Evolutionary conservation across 2,888 invertebrate genomes (phyloP).

Genomic region (Drosophila neoperkinsi): DNA sequence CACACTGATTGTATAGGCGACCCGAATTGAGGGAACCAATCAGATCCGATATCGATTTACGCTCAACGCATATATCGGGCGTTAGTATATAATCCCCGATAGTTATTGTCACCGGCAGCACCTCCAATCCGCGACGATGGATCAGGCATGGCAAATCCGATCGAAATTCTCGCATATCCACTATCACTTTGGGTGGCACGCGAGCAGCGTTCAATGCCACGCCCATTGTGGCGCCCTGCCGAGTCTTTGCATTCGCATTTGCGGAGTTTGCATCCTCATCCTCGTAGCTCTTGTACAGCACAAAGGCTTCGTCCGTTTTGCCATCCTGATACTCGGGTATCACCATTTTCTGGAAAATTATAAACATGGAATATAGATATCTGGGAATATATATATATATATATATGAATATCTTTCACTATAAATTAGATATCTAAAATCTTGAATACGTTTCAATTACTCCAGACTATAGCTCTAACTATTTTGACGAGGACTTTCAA

Average conservation of each 20-base stretch:
- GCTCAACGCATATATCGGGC: slow-evolving; percentile 97
- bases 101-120: slow-evolving; percentile 94
- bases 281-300: slow-evolving; percentile 82
- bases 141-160: slow-evolving; percentile 97
- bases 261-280: slow-evolving; percentile 59
- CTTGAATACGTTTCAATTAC: too few species aligned
- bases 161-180: slow-evolving; percentile 99
- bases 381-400: not conserved
- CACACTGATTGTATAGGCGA: slow-evolving; percentile 97
- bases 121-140: slow-evolving; percentile 96
- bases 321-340: slow-evolving; percentile 95
- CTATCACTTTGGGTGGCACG: slow-evolving; percentile 88
- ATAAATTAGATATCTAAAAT: too few species aligned
- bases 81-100: slow-evolving; percentile 99
- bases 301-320: slow-evolving; percentile 88
- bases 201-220: slow-evolving; percentile 25
- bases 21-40: slow-evolving; percentile 98
- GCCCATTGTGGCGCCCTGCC: slow-evolving; percentile 84
- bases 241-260: slow-evolving; percentile 89
- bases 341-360: slow-evolving; percentile 90
- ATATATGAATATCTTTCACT: not conserved
- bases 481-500: too few species aligned
- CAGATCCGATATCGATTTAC: slow-evolving; percentile 98
- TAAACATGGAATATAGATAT: not conserved
- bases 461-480: too few species aligned